Base-by-base conservation (phyloP, 2,888 invertebrate species). In the Margaritifera margaritifera region DNA sequence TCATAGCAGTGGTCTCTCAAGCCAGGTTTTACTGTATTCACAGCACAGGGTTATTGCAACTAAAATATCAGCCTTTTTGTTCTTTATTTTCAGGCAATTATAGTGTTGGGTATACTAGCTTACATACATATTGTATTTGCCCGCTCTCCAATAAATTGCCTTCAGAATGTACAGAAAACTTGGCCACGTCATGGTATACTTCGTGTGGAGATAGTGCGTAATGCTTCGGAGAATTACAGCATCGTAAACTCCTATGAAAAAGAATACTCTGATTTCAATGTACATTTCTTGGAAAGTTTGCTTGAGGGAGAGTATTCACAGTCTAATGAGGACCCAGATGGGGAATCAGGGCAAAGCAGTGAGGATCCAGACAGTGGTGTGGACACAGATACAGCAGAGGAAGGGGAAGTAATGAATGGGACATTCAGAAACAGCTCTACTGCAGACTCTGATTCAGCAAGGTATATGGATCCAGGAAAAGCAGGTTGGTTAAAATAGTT, bases 181-280 rank as follows among this genome's bases (percentile, higher is more conserved):
- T 99, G 99, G 99, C 98, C 99, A 0, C 92, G 96, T 73, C 96
- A 97, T 90, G 99, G 99, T 6, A 96, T 99, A 79, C 91, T 99
- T 24, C 92, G 97, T 75, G 96, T 98, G 20, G 97, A 98, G 91
- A 95, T 97, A 25, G 87, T 92, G 15, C 81, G 88, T 19, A 90
- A 91, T 82, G 89, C 85, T 6, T 85, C 89, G 15, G 86, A 93
- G 67, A 94, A 94, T 89, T 96, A 96, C 87, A 93, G 93, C 77
- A 93, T 96, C 85, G 93, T 94, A 87, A 93, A 95, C 80, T 95
- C 95, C 80, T 96, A 96, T 90, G 94, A 94, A 25, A 95, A 95
- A 87, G 95, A 95, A 86, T 84, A 84, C 66, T 80, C 83, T 20
- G 85, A 85, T 63, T 82, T 84, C 68, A 80, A 78, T 58, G 66